These are phyloP conservation scores for Morus bassanus DNA, from an alignment of 2,797 vertebrate species.

Conservation along the genomic window DNA sequence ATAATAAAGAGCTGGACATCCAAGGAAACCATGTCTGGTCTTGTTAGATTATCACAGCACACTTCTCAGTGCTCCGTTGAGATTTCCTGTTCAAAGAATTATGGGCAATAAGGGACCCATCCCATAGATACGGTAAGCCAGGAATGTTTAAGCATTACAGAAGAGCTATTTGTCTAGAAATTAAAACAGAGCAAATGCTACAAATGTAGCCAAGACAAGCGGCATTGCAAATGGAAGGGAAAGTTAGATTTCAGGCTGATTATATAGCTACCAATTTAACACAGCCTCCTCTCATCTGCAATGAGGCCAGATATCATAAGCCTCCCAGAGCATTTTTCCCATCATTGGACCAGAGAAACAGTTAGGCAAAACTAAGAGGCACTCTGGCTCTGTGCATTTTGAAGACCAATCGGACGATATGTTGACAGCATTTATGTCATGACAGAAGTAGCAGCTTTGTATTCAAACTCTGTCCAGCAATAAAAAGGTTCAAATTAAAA, in stretches of 20 bases:
- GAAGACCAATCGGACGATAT: neutral
- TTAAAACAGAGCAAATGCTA: neutral
- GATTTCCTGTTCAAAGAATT: neutral
- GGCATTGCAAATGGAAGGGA: neutral
- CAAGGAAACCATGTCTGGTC: neutral
- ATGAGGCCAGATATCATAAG: neutral
- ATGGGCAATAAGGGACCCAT: neutral
- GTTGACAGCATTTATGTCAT: neutral
- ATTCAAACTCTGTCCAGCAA: neutral
- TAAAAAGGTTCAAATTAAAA: neutral
- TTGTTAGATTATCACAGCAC: neutral
- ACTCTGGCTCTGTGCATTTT: neutral
- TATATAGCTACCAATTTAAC: neutral
- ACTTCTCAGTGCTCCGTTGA: neutral
- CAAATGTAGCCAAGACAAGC: neutral
- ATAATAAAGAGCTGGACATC: conserved; percentile 12
- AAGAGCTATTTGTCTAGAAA: neutral
- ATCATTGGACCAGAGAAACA: neutral
- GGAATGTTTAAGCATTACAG: neutral
- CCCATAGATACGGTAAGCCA: neutral
- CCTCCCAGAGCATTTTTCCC: neutral
- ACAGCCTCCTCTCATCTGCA: neutral
- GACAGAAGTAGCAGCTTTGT: neutral
- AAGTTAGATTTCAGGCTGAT: neutral
- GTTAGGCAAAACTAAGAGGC: neutral